Evolutionary conservation across 1,140 invertebrate genomes (phyloP).

Genomic region (Drosophila sp.): DNA sequence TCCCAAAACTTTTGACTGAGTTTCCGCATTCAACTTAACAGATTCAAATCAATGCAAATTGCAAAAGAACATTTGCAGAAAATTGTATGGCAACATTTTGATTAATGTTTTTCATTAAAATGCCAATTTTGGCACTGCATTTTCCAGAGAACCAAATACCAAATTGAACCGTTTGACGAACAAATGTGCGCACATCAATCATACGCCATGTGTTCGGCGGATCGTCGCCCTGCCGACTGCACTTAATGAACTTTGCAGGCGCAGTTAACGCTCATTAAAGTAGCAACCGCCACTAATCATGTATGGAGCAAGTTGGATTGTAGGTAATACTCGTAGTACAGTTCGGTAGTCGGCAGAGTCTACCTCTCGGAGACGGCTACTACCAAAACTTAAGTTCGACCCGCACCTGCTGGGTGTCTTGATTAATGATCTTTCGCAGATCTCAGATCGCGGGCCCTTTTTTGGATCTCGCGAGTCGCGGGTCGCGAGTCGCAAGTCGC

Average conservation of each 20-base stretch:
- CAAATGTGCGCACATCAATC: slow-evolving; percentile 71
- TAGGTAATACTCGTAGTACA: slow-evolving; percentile 63
- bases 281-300: slow-evolving; percentile 79
- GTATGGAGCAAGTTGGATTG: slow-evolving; percentile 17
- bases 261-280: slow-evolving; percentile 83
- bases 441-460: slow-evolving; percentile 55
- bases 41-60: slow-evolving; percentile 56
- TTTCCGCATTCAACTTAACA: slow-evolving; percentile 63
- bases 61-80: slow-evolving; percentile 34
- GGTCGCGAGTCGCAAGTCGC: slow-evolving; percentile 12
- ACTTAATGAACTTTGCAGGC: slow-evolving; percentile 79
- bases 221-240: slow-evolving; percentile 26
- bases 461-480: slow-evolving; percentile 56
- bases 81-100: slow-evolving; percentile 21
- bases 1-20: slow-evolving; percentile 47
- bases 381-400: slow-evolving; percentile 57
- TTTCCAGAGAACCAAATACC: slow-evolving; percentile 39
- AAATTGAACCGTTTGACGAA: slow-evolving; percentile 30
- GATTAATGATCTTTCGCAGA: slow-evolving; percentile 69
- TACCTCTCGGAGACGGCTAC: slow-evolving; percentile 51
- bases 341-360: slow-evolving; percentile 69
- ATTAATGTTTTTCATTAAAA: slow-evolving; percentile 52
- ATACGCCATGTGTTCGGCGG: slow-evolving; percentile 53
- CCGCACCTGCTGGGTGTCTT: slow-evolving; percentile 77
- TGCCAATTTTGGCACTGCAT: slow-evolving; percentile 66